phyloP scores from a whole-genome alignment of 2,797 vertebrate genomes.

The Ambastaia sidthimunki region DNA sequence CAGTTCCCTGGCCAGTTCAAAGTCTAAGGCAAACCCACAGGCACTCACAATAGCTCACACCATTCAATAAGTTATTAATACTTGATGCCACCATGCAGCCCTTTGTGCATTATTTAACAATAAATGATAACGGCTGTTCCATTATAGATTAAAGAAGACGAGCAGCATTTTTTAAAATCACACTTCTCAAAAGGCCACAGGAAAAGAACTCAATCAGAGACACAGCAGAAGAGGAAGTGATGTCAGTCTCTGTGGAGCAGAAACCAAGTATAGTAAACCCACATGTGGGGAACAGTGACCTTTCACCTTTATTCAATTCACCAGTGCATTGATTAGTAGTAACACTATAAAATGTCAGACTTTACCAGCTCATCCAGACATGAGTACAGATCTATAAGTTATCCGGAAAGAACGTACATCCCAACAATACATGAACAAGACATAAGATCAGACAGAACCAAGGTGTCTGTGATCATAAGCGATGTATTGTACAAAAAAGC shows the following conservation, averaged over 20 bases:
- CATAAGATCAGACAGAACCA: constrained; percentile 28
- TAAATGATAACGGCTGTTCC: constrained; percentile 86
- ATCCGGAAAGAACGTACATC: constrained; percentile 9
- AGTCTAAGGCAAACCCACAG: constrained; percentile 70
- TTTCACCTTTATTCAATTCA: neutral
- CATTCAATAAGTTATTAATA: constrained; percentile 87
- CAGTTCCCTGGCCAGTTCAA: constrained; percentile 52
- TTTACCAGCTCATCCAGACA: neutral
- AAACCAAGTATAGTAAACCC: neutral
- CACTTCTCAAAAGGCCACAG: constrained; percentile 72
- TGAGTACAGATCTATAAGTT: neutral
- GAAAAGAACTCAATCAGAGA: constrained; percentile 47
- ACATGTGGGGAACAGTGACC: constrained; percentile 15
- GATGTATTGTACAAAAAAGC: constrained; percentile 27
- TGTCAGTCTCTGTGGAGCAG: neutral
- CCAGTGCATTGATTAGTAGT: neutral
- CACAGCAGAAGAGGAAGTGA: constrained; percentile 17
- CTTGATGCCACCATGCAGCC: constrained; percentile 79
- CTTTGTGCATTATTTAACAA: constrained; percentile 88
- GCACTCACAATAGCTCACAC: constrained; percentile 74
- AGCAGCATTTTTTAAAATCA: constrained; percentile 77
- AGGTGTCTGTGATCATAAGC: constrained; percentile 35
- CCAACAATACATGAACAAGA: constrained; percentile 10
- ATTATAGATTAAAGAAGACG: constrained; percentile 85
- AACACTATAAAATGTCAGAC: neutral